Evolutionary conservation across 2,113 vertebrate genomes (phyloP).

Genomic region (Amazona vittata): DNA sequence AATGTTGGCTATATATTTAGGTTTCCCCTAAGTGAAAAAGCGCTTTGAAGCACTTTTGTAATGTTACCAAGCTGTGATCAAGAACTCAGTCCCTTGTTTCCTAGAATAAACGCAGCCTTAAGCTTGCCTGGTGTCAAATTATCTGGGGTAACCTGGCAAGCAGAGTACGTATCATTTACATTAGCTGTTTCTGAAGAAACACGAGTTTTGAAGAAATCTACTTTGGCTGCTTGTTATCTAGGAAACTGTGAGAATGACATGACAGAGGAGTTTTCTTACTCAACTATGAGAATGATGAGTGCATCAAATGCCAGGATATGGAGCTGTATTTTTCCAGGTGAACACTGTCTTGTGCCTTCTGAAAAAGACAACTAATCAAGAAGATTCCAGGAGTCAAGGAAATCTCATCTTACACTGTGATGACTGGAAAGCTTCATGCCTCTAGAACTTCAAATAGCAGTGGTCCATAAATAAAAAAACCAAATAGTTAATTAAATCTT

Average conservation of each 20-base stretch:
- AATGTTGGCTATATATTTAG: constrained; percentile 1
- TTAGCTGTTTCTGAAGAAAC: not conserved
- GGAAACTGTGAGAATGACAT: not conserved
- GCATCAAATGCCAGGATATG: not conserved
- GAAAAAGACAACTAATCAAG: not conserved
- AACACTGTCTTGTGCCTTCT: not conserved
- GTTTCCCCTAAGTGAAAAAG: not conserved
- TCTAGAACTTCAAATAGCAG: not conserved
- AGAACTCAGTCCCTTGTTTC: not conserved
- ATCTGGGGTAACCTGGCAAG: not conserved
- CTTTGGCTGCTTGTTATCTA: not conserved
- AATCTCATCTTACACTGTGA: not conserved
- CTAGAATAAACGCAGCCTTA: not conserved
- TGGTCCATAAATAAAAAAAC: not conserved
- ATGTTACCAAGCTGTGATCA: not conserved
- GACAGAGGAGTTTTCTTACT: not conserved
- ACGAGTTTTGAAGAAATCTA: not conserved
- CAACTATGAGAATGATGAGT: not conserved
- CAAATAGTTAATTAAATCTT: not conserved
- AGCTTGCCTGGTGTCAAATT: not conserved
- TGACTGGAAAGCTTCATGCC: not conserved
- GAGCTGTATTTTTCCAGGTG: not conserved
- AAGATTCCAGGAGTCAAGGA: not conserved
- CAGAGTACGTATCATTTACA: not conserved
- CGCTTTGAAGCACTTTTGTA: not conserved